Base-by-base conservation (phyloP, 2,888 invertebrate genomes). In the Meliscaeva auricollis region DNA sequence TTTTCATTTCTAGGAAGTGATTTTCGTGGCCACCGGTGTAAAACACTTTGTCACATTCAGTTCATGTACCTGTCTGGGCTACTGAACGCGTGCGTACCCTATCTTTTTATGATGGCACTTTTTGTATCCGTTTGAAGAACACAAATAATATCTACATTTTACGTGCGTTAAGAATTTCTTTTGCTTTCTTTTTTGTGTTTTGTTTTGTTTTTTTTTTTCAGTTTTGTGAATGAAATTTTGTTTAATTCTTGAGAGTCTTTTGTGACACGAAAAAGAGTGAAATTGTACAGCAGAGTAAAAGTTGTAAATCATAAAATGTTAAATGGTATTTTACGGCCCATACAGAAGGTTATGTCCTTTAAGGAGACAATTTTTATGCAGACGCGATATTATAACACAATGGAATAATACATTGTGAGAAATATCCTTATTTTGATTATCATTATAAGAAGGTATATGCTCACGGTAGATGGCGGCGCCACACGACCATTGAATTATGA, bases 1-100 rank as follows among this genome's bases (percentile, higher is more conserved):
- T 72, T 66, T 81, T 26, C 56, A 73, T 54, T 85, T 85, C 85
- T 80, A 80, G 85, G 80, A 85, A 85, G 76, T 80, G 74, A 70
- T 73, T 82, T 48, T 41, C 74, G 22, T 70, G 52, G 70, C 38
- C 38, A 38, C 35, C 41, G 58, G 56, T 58, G 60, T 74, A 38
- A 32, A 54, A 9, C 78, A 72, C 66, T 84, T 75, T 80, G 84
- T 84, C 80, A 75, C 58, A 84, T 84, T 79, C 79, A 70, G 83
- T 84, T 56, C 84, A 84, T 75, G 79, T 79, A 84, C 79, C 84
- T 83, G 44, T 62, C 44, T 44, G 48, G 6, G 84, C 72, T 70
- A 68, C 72, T 75, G 84, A 70, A 80, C 84, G 80, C 76, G 80
- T 73, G 85, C 70, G 76, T 72, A 68, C 54, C 54, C 48, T 17